Percentiles rank a stretch among this genome's conserved stretches.
These are phyloP conservation scores for Tinea semifulvella DNA, from an alignment of 2,888 invertebrate species.

Conservation along the genomic window DNA sequence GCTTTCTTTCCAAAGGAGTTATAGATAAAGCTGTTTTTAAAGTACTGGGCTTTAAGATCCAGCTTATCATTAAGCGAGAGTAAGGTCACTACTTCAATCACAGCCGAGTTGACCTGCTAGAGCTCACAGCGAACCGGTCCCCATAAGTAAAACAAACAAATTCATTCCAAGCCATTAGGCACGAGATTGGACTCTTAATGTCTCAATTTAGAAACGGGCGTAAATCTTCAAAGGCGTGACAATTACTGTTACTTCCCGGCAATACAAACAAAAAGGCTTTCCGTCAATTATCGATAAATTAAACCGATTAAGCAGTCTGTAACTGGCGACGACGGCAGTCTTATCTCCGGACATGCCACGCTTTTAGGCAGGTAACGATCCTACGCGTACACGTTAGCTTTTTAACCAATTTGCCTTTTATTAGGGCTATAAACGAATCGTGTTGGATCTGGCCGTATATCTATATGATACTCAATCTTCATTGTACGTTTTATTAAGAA, in stretches of 20 bases:
- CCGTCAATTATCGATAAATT: slow-evolving; percentile 68
- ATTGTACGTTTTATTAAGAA: slow-evolving; percentile 2
- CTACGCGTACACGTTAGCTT: slow-evolving; percentile 24
- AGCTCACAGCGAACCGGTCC: slow-evolving; percentile 32
- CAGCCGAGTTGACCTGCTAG: neutral
- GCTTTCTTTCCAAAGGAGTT: no score
- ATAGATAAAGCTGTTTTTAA: no score
- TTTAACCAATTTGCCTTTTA: slow-evolving; percentile 59
- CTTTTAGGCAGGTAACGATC: slow-evolving; percentile 60
- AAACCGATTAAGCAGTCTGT: slow-evolving; percentile 61
- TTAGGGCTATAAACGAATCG: slow-evolving; percentile 25
- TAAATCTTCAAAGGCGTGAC: slow-evolving; percentile 68
- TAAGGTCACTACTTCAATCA: no score
- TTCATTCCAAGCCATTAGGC: slow-evolving; percentile 66
- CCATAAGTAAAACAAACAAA: slow-evolving; percentile 57
- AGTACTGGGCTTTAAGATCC: no score
- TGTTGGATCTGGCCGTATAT: neutral
- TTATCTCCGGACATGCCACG: slow-evolving; percentile 62
- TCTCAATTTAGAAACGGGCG: slow-evolving; percentile 66
- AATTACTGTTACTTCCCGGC: slow-evolving; percentile 66
- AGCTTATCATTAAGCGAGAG: no score
- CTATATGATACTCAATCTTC: neutral
- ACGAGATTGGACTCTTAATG: slow-evolving; percentile 65
- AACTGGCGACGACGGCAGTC: slow-evolving; percentile 55
- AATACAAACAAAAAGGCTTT: slow-evolving; percentile 66